phyloP scores from a whole-genome alignment of 2,113 vertebrate genomes.

The Podarcis cretensis region DNA sequence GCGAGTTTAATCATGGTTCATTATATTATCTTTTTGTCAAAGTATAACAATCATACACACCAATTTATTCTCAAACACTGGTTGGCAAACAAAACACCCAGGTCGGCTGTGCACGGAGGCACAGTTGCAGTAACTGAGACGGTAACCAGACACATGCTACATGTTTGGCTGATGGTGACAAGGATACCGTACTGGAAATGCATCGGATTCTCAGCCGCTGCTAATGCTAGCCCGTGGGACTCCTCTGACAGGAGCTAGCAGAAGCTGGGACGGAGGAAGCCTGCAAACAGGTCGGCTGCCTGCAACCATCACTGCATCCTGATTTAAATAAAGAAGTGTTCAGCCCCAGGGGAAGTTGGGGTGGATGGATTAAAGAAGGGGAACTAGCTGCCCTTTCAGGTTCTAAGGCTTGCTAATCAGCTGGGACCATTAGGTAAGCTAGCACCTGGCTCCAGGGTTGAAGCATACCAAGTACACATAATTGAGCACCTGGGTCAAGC shows the following conservation, averaged over 20 bases:
- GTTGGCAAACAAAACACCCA: not conserved
- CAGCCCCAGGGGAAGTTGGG: too few species aligned
- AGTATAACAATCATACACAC: constrained; percentile 6
- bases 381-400: too few species aligned
- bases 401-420: not conserved
- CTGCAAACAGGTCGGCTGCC: not conserved
- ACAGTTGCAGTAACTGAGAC: not conserved
- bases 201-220: too few species aligned
- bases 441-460: not conserved
- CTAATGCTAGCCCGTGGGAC: not conserved
- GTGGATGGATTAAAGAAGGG: not conserved
- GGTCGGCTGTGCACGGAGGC: not conserved
- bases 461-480: not conserved
- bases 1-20: not conserved
- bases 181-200: not conserved
- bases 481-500: too few species aligned
- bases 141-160: not conserved
- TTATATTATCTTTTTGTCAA: not conserved
- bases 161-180: not conserved
- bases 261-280: not conserved
- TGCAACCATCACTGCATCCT: not conserved
- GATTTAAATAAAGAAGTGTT: not conserved
- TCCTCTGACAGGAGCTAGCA: not conserved
- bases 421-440: too few species aligned
- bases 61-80: not conserved